Conservation (phyloP, 2,113 vertebrate genomes). For the Hippocampus abdominalis region DNA sequence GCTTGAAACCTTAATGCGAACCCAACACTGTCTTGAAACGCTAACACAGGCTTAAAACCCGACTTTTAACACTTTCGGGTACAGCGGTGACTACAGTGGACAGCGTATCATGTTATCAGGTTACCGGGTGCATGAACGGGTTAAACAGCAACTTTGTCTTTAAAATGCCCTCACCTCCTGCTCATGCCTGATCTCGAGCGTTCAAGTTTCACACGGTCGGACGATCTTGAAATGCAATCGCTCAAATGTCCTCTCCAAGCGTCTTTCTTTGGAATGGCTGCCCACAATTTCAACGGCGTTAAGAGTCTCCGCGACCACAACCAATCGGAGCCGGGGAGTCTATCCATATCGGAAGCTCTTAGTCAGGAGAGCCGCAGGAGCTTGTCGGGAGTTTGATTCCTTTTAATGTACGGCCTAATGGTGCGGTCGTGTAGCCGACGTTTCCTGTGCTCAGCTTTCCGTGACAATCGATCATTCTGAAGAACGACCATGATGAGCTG, state of each 20-base stretch:
- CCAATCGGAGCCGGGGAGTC: conserved; percentile 23
- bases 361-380: conserved; percentile 25
- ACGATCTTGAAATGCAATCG: conserved; percentile 30
- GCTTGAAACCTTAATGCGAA: too few relatives aligned
- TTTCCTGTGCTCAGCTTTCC: conserved; percentile 39
- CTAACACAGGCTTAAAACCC: neutral
- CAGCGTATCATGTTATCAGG: too few relatives aligned
- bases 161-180: neutral
- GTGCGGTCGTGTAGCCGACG: conserved; percentile 12
- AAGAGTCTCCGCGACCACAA: conserved; percentile 27
- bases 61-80: neutral
- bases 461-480: conserved; percentile 40
- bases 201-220: conserved; percentile 24
- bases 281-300: conserved; percentile 23
- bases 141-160: neutral
- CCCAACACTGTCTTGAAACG: neutral
- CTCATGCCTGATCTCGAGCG: conserved; percentile 17
- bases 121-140: too few relatives aligned
- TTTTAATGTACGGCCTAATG: conserved; percentile 8
- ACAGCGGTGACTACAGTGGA: too few relatives aligned
- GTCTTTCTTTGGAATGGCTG: conserved; percentile 26
- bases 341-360: conserved; percentile 26
- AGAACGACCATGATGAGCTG: conserved; percentile 23
- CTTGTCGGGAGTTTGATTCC: conserved; percentile 1
- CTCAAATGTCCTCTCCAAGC: conserved; percentile 25